Evolutionary conservation across 2,888 invertebrate genomes (phyloP).

Genomic region (Hydrotaea diabolus): DNA sequence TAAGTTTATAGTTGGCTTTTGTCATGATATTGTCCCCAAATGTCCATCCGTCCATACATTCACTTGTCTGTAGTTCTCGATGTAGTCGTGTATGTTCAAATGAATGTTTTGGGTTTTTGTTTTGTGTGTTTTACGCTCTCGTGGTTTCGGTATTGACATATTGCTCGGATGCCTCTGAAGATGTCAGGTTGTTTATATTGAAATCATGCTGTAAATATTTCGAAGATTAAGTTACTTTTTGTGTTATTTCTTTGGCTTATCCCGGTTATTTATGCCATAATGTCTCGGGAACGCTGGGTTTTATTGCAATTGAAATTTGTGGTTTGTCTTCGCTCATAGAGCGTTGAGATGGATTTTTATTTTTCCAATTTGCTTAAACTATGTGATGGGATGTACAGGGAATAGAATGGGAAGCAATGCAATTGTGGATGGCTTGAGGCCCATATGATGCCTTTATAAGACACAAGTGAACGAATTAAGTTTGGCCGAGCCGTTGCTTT

Average conservation of each 20-base stretch:
- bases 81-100: neutral
- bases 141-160: constrained; percentile 41
- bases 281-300: constrained; percentile 24
- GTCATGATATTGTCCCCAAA: neutral
- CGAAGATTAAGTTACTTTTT: constrained; percentile 44
- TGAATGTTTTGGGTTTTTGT: neutral
- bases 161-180: constrained; percentile 18
- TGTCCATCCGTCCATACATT: neutral
- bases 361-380: constrained; percentile 38
- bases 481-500: too few relatives aligned
- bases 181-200: constrained; percentile 26
- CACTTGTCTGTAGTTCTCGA: too few relatives aligned
- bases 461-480: too few relatives aligned
- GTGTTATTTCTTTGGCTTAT: constrained; percentile 5
- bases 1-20: constrained; percentile 6
- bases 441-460: too few relatives aligned
- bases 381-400: constrained; percentile 31
- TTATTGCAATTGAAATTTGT: constrained; percentile 55
- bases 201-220: constrained; percentile 42
- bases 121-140: neutral
- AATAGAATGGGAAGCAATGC: neutral
- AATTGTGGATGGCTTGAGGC: too few relatives aligned
- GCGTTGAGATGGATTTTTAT: constrained; percentile 41
- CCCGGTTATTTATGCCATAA: constrained; percentile 22
- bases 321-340: constrained; percentile 35